Base-by-base conservation (phyloP, 2,113 vertebrate genomes). In the Castor canadensis region DNA sequence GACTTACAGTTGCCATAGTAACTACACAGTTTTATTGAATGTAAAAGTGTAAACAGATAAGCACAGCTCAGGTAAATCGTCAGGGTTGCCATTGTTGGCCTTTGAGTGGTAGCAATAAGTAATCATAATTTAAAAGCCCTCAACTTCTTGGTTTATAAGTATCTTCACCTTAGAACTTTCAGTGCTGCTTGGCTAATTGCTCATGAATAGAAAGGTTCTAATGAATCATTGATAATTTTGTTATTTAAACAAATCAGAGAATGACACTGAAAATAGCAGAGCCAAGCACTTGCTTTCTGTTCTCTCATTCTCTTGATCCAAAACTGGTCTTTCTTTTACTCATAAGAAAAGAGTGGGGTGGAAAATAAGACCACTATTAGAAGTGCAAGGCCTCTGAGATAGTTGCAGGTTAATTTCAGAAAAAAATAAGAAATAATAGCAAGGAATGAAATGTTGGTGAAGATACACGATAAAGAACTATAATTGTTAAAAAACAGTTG, bases 1-100 rank as follows among this genome's bases (percentile, higher is more conserved):
- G 96, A 93, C 71, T 94, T 91, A 52, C 79, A 54, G 96, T 98
- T 96, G 40, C 97, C 89, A 97, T 98, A 89, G 97, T 89, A 97
- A 98, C 96, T 89, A 45, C 58, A 86, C 52, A 91, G 66, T 95
- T 95, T 94, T 87, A 85, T 82, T 95, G 77, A 95, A 91, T 85
- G 38, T 72, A 47, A 95, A 95, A 83, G 35, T 82, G 62, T 93
- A 96, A 92, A 96, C 67, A 96, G 90, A 95, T 96, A 76, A 97
- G 91, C 75, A 69, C 15, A 76, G 79, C 69, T 72, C 95, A 97
- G 91, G 87, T 96, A 97, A 94, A 93, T 94, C 75, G 96, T 85
- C 75, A 89, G 30, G 10, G 30, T 49, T 85, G n/a, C 76, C 45
- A n/a, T 6, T 80, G 64, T 75, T 91, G 82, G 19, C 71, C 64